Conservation (phyloP, 2,888 invertebrate genomes). For the Drosophila nr. perissopoda region DNA sequence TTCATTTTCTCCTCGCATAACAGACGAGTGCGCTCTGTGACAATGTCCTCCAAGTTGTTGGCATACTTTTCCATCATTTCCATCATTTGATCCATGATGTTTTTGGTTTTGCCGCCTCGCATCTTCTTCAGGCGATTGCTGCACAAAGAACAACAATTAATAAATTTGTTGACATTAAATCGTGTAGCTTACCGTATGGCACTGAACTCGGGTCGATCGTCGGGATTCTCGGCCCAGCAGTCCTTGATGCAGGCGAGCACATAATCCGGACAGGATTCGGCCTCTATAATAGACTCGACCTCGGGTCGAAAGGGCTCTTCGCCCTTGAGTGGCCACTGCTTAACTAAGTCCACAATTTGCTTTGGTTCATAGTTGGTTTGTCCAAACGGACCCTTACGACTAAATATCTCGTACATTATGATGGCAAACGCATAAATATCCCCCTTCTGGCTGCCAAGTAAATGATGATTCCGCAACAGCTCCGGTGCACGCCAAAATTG, state of each 20-base stretch:
- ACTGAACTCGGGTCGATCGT: conserved; percentile 93
- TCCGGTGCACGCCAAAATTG: conserved; percentile 99
- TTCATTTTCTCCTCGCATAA: conserved; percentile 96
- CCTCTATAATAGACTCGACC: conserved; percentile 89
- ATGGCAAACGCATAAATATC: conserved; percentile 99
- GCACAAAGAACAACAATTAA: not conserved
- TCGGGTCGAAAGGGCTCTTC: conserved; percentile 93
- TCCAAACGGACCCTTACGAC: conserved; percentile 95
- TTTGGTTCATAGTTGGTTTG: conserved; percentile 92
- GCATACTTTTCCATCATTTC: conserved; percentile 99
- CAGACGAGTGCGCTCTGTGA: conserved; percentile 94
- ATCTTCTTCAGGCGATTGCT: conserved; percentile 92
- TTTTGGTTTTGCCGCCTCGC: conserved; percentile 93
- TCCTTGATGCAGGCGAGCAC: conserved; percentile 93
- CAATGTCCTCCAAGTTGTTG: conserved; percentile 96
- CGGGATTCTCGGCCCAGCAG: conserved; percentile 95
- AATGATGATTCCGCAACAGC: conserved; percentile 90
- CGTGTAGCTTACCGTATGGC: conserved; percentile 87
- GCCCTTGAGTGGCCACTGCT: conserved; percentile 88
- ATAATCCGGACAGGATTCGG: conserved; percentile 91
- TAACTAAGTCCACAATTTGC: conserved; percentile 95
- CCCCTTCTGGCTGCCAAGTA: conserved; percentile 94
- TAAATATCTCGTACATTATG: conserved; percentile 96
- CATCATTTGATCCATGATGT: conserved; percentile 99
- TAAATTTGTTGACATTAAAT: accelerated